Base-by-base conservation (phyloP, 2,797 vertebrate species). In the Arvicola amphibius region DNA sequence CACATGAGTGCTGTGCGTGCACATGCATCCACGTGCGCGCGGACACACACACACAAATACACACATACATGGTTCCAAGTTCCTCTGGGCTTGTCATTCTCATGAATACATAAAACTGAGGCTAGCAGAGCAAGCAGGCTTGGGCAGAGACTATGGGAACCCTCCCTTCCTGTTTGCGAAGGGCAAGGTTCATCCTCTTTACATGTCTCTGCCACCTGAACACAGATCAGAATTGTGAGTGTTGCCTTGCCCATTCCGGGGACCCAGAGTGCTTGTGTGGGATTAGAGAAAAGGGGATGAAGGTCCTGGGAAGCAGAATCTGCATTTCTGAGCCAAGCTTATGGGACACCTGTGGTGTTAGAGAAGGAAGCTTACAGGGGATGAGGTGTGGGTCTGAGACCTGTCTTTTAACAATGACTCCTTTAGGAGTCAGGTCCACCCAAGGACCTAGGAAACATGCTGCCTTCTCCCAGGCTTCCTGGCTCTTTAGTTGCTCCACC, bases 11-110 rank as follows among this genome's bases (percentile, higher is more conserved):
- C 16, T 56, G 19, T 21, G 19, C 53, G 21, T 56, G 53, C 53
- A 56, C 53, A 56, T 56, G 53, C 53, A 56, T 56, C 0, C 51
- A 0, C 0, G 51, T 53, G 53, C 6, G 1, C 16, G 5, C 14
- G 19, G 16, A 37, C 51, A 56, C 0, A n/a, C 48, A 56, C 78
- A 37, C 11, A 59, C 12, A 37, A 11, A 37, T n/a, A 56, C 63
- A 86, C 37, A 13, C 16, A 6, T 0, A 0, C 12, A 0, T 1
- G 85, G 51, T 48, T 78, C 48, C 40, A 29, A 34, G 81, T 17
- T 84, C 1, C 32, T 32, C 69, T 83, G n/a, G 81, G 71, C 94
- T 40, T 0, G 0, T 40, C 25, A 6, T 19, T 91, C 80, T 92
- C 84, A 37, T 63, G 84, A 91, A 89, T 67, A 56, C 63, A 27